Conservation (phyloP, 2,888 invertebrate species). For the Penaeus monodon region DNA sequence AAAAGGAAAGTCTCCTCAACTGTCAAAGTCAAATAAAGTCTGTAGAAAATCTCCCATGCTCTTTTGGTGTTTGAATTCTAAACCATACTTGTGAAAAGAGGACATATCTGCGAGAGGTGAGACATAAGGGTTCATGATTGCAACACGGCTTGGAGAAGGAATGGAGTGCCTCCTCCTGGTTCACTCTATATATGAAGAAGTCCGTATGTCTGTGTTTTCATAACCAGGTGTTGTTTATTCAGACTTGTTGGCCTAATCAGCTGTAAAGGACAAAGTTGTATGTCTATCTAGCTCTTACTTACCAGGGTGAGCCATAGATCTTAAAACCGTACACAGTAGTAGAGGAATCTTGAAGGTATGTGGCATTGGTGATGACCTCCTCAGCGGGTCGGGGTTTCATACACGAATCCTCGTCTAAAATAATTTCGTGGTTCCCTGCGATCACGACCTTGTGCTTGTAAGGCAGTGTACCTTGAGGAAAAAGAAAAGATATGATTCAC, state of each 20-base stretch:
- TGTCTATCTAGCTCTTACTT: conserved; percentile 83
- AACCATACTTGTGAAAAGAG: no score
- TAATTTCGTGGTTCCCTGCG: conserved; percentile 87
- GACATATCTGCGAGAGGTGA: no score
- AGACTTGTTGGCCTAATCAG: neutral
- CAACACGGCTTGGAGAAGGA: no score
- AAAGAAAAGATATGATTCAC: no score
- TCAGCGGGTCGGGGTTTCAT: no score
- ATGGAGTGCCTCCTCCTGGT: no score
- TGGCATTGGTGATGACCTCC: conserved; percentile 81
- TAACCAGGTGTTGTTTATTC: no score
- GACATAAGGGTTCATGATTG: no score
- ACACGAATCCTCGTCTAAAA: conserved; percentile 77
- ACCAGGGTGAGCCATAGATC: conserved; percentile 85
- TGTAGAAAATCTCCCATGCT: no score
- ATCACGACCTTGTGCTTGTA: conserved; percentile 85
- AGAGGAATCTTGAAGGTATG: conserved; percentile 80
- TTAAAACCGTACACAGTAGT: conserved; percentile 80
- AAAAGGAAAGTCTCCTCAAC: neutral
- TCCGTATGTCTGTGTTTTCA: no score
- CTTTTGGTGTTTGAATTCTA: no score
- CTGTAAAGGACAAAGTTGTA: neutral
- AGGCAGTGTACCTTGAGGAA: conserved; percentile 72
- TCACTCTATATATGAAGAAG: no score
- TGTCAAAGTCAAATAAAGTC: neutral